Evolutionary conservation across 2,113 vertebrate genomes (phyloP), one percentile per base, ranked within the genome.

Genomic region (Equus przewalskii): DNA sequence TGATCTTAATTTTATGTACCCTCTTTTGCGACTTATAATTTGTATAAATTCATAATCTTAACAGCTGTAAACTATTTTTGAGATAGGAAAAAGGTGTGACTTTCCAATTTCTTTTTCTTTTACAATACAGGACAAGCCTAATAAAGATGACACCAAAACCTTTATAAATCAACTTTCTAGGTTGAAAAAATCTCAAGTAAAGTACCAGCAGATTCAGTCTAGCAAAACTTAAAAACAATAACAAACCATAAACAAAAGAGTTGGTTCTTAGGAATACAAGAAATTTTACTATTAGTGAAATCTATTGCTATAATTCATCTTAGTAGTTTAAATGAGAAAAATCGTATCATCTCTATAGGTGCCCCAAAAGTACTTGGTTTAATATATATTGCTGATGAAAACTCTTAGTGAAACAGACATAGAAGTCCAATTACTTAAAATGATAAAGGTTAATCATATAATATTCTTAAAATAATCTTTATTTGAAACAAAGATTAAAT

Each of bases 171-270:
- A 84, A 79, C 18, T 12, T 85, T 44, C 62, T 13, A 56, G 21
- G 1, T 67, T 78, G n/a, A 97, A 96, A 96, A 95, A 96, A 67
- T 82, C 30, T 33, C 62, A 83, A 70, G 21, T 94, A 75, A 94
- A 72, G 67, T 69, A 21, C 15, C 7, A 91, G 64, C 15, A 70
- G 19, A 60, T 90, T 89, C 44, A 54, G 26, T 79, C n/a, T 41
- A 56, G 21, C 7, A 46, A 82, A 69, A 1, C 33, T 64, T 93
- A 79, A 60, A 79, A 65, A 76, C 6, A 83, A 7, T 65, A 88
- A 54, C 19, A 91, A 58, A 41, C 5, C 12, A 72, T 54, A 22
- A 88, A 13, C 65, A 62, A 70, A 30, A 60, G 10, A 56, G 6
- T 6, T 60, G 19, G 19, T 92, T 78, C 62, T 95, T 72, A n/a